phyloP scores from a whole-genome alignment of 2,113 vertebrate species.

The Myotis davidii region DNA sequence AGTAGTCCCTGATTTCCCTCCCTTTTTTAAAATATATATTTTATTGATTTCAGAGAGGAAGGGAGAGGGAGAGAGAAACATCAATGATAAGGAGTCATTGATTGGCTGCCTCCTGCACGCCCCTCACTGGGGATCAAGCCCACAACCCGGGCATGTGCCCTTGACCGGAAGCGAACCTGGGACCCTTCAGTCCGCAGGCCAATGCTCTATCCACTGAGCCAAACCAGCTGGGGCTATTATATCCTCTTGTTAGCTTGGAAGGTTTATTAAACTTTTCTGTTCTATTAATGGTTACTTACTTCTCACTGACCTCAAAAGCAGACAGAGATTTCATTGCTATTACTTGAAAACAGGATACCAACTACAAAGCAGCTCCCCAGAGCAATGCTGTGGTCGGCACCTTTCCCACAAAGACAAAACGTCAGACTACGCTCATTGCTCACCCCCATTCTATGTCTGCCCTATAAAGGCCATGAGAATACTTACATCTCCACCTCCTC shows the following conservation, averaged over 20 bases:
- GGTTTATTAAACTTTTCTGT: not conserved
- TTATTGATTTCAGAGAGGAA: no score
- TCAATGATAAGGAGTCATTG: no score
- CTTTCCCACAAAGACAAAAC: not conserved
- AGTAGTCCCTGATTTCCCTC: not conserved
- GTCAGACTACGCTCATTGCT: not conserved
- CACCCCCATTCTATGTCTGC: not conserved
- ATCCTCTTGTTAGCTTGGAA: not conserved
- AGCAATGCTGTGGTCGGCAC: not conserved
- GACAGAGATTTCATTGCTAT: not conserved
- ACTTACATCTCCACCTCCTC: not conserved
- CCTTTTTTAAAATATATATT: not conserved
- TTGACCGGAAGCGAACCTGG: no score
- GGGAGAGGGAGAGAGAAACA: no score
- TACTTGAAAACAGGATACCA: not conserved
- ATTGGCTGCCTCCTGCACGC: no score
- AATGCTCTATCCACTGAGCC: no score
- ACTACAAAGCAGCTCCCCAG: not conserved
- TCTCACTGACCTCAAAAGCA: constrained; percentile 17
- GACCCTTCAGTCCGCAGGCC: no score
- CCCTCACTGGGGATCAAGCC: no score
- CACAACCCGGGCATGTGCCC: no score
- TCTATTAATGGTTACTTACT: not conserved
- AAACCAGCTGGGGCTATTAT: not conserved
- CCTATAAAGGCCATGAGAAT: not conserved